Evolutionary conservation across 2,797 vertebrate species (phyloP), one percentile per base, ranked within the genome.

Genomic region (Lacerta agilis): DNA sequence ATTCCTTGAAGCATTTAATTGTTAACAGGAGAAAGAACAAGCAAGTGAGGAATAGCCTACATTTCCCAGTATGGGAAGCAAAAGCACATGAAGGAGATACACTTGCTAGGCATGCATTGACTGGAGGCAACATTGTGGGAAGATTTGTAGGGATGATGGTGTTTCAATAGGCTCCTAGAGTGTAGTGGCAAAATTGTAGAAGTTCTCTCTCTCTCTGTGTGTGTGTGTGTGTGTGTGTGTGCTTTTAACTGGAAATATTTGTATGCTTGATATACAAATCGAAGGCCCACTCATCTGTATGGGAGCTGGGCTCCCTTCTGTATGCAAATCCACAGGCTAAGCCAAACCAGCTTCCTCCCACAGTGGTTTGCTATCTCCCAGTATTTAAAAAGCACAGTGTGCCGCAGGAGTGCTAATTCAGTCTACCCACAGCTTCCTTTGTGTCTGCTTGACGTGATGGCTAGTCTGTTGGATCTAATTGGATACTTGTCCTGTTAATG

Each of bases 361-460:
- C 71, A 27, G 55, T 29, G 8, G 49, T 25, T 73, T 61, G 36
- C 75, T 82, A 43, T 69, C 75, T 58, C 55, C 33, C 33, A 61
- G 13, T 33, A 72, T 84, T 84, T 33, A 41, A 84, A 84, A 58
- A 72, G 83, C 49, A 61, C 71, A 84, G 49, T 36, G 36, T 72
- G 49, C 73, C 38, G 18, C 55, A 61, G 72, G 83, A 61, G 33
- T 84, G 64, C 55, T 84, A 84, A 84, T 84, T 84, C 33, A 72
- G 72, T 61, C 83, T 84, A 61, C 71, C 83, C 71, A 61, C 83
- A 75, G 41, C 55, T 75, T 61, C 71, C 25, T 55, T 55, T 84
- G 73, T 75, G 45, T 84, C 71, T 41, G 49, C 17, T 61, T 45
- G 49, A 75, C 49, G 27, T 84, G 83, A 45, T 75, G 33, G 71